Evolutionary conservation across 2,797 vertebrate genomes (phyloP).

Genomic region (Chromis chromis): DNA sequence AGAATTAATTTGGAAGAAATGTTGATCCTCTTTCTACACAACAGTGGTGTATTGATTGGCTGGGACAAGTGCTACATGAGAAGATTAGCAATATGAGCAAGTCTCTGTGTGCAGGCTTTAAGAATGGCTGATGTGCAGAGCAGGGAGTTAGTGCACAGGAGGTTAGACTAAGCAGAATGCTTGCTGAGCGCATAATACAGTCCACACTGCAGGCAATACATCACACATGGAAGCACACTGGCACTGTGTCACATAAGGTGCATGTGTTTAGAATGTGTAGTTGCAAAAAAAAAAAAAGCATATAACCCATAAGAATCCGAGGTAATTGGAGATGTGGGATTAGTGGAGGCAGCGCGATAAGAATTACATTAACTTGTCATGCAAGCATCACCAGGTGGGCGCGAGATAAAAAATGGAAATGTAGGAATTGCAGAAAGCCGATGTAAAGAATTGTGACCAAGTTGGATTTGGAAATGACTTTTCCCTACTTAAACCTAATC

Average conservation of each 20-base stretch:
- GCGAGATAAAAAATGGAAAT: constrained; percentile 58
- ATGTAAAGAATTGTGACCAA: constrained; percentile 52
- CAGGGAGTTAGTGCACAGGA: background rate
- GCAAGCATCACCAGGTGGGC: constrained; percentile 46
- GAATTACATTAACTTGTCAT: constrained; percentile 55
- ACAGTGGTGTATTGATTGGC: constrained; percentile 20
- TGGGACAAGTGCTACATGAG: constrained; percentile 20
- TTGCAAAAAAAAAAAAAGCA: constrained; percentile 48
- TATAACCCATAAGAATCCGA: constrained; percentile 20
- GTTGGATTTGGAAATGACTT: constrained; percentile 54
- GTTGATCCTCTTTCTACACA: constrained; percentile 5
- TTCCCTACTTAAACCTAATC: constrained; percentile 51
- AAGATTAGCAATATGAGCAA: constrained; percentile 31
- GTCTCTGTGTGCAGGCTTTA: constrained; percentile 28
- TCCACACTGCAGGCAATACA: constrained; percentile 46
- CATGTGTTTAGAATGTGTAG: constrained; percentile 45
- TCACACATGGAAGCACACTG: constrained; percentile 46
- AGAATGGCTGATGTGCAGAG: constrained; percentile 33
- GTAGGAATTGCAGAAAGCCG: constrained; percentile 37
- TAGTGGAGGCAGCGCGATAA: constrained; percentile 36
- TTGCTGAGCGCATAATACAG: constrained; percentile 41
- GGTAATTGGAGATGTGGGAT: constrained; percentile 47
- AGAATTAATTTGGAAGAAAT: constrained; percentile 3
- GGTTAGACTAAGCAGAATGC: constrained; percentile 26
- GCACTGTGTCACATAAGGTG: constrained; percentile 31